Conservation (phyloP, 2,797 vertebrate genomes). For the Danio kyathit region DNA sequence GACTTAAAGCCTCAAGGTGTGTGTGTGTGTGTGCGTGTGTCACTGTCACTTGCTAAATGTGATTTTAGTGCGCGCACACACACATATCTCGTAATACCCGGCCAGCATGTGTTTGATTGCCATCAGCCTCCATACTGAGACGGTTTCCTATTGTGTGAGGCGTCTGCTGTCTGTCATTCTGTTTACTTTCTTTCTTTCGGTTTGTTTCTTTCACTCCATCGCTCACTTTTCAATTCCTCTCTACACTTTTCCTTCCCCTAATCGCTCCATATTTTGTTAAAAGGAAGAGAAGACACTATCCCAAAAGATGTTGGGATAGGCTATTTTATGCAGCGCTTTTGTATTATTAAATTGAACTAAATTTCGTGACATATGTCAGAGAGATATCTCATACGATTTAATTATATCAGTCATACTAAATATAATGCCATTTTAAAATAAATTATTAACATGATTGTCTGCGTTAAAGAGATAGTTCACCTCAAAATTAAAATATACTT, state of each 20-base stretch:
- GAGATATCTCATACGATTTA: too few relatives aligned
- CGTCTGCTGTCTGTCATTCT: slow-evolving; percentile 59
- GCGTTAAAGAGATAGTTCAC: not conserved
- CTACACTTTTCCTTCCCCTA: not conserved
- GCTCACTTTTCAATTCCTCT: slow-evolving; percentile 13
- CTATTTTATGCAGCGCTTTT: not conserved
- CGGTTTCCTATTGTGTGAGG: slow-evolving; percentile 55
- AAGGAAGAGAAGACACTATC: not conserved
- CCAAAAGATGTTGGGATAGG: not conserved
- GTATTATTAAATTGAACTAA: not conserved
- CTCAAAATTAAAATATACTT: too few relatives aligned
- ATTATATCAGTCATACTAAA: not conserved
- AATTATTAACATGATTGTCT: not conserved
- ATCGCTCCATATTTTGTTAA: not conserved
- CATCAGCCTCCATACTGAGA: slow-evolving; percentile 59
- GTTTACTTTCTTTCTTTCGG: slow-evolving; percentile 38
- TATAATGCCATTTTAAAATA: not conserved
- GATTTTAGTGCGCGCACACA: slow-evolving; percentile 52
- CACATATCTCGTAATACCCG: slow-evolving; percentile 60
- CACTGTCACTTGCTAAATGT: slow-evolving; percentile 72
- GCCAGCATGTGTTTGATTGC: slow-evolving; percentile 79
- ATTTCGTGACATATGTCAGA: too few relatives aligned
- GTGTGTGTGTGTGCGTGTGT: slow-evolving; percentile 32
- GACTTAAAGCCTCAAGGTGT: slow-evolving; percentile 51
- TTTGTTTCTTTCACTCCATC: slow-evolving; percentile 25